Base-by-base conservation (phyloP, 92 coral and sea anemone genomes). In the Parazoanthus atlanticus region DNA sequence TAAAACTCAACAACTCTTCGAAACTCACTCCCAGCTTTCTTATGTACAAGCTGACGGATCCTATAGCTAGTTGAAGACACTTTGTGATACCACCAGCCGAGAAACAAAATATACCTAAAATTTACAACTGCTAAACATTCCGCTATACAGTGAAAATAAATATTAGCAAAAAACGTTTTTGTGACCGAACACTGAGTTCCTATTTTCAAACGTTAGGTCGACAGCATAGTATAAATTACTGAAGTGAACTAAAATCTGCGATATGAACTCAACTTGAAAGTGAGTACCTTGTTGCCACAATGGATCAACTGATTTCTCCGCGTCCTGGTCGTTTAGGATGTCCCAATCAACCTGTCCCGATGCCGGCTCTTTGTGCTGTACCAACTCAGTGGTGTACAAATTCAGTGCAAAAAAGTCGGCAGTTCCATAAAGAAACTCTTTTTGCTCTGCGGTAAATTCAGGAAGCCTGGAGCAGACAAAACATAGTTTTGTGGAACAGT, bases 371-470 rank as follows among this genome's bases (percentile, higher is more conserved):
- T 78, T 78, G 58, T 78, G 58, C 82, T 78, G 13, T 25, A 16
- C 65, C 16, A 41, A 30, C n/a, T 78, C 82, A 8, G 82, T 28
- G 25, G 81, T 88, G 87, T 88, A 88, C 64, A 43, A 31, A 41
- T 88, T 88, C n/a, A 47, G 65, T 12, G 80, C 87, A 43, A 88
- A 88, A 77, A 67, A 88, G 65, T 88, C 91, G 73, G 61, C 71
- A 30, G 91, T 79, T 23, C 87, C 88, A 34, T 70, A 43, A 16
- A 88, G 6, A 69, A 88, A 70, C 26, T 69, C 71, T 54, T 80
- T 88, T 40, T 88, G 86, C 70, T 58, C 87, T 78, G 80, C 91
- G 5, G 91, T 46, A 76, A 88, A 88, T 46, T 40, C 77, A 43
- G 85, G 90, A 32, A 88, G 86, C 61, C 90, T 81, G n/a, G 46